phyloP scores from a whole-genome alignment of 2,113 vertebrate genomes.

The Sturnira hondurensis region DNA sequence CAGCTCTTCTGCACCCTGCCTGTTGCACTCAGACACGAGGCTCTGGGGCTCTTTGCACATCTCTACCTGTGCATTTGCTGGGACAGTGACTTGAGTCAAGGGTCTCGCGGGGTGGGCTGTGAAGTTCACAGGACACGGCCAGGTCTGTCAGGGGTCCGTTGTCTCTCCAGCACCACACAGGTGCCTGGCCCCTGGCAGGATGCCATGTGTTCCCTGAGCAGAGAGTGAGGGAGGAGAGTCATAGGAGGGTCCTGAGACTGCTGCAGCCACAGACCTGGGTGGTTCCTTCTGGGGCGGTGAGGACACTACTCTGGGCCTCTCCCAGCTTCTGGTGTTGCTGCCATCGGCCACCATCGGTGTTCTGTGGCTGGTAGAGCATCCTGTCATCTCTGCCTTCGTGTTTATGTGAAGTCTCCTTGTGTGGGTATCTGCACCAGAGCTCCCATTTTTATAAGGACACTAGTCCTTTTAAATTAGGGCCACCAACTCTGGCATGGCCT shows the following conservation, averaged over 20 bases:
- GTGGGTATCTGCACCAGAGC: no score
- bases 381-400: neutral
- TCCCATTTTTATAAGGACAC: neutral
- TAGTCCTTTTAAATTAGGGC: neutral
- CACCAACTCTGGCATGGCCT: neutral
- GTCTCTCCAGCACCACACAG: neutral
- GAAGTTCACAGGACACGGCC: neutral
- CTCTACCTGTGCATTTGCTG: neutral
- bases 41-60: neutral
- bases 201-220: neutral
- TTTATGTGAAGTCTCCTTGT: neutral
- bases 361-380: neutral
- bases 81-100: neutral
- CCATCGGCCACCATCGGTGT: neutral
- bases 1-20: neutral
- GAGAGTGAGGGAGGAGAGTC: neutral
- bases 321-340: neutral
- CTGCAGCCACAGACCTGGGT: neutral
- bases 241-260: neutral
- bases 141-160: neutral
- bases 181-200: neutral
- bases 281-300: no score
- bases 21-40: neutral
- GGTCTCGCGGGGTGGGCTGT: neutral
- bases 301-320: neutral